A percentile compares a stretch with the other conserved stretches of the same genome.
These are phyloP conservation scores for Cardiocondyla obscurior DNA, from an alignment of 1,140 invertebrate genomes.

Conservation along the genomic window DNA sequence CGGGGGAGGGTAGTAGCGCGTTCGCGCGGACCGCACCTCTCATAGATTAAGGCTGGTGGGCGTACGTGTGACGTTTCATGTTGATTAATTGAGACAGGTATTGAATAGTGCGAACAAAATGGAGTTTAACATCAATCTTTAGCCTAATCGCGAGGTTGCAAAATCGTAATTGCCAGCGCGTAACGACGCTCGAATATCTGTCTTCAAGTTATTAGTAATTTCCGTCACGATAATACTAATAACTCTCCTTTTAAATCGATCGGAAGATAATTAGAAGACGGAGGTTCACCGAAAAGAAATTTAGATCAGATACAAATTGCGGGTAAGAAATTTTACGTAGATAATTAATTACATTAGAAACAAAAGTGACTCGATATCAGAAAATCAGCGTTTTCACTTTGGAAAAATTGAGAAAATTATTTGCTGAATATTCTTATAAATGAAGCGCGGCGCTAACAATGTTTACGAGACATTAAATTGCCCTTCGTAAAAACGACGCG, in stretches of 20 bases:
- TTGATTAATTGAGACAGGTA: conserved; percentile 55
- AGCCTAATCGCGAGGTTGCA: not conserved
- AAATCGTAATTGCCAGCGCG: not conserved
- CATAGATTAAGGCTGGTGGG: conserved; percentile 46
- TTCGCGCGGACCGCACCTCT: conserved; percentile 33
- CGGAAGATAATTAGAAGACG: not conserved
- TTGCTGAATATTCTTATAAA: not conserved
- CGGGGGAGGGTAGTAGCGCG: conserved; percentile 10
- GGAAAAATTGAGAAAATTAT: not conserved
- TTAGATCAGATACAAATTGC: not conserved
- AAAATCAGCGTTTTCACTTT: not conserved
- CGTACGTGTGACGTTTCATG: conserved; percentile 24
- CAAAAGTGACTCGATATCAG: too few relatives aligned
- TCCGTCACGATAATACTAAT: not conserved
- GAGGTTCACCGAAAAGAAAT: too few relatives aligned
- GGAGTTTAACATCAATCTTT: conserved; percentile 42
- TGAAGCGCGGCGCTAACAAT: not conserved
- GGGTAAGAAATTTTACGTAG: not conserved
- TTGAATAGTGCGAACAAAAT: conserved; percentile 46
- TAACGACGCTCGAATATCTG: not conserved
- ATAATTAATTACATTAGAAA: not conserved
- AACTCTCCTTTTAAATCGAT: not conserved
- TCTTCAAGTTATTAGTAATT: too few relatives aligned
- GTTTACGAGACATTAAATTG: conserved; percentile 30
- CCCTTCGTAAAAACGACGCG: not conserved